Evolutionary conservation across 1,140 invertebrate species (phyloP), one percentile per base, ranked within the genome.

Genomic region (Drosophila serrata): DNA sequence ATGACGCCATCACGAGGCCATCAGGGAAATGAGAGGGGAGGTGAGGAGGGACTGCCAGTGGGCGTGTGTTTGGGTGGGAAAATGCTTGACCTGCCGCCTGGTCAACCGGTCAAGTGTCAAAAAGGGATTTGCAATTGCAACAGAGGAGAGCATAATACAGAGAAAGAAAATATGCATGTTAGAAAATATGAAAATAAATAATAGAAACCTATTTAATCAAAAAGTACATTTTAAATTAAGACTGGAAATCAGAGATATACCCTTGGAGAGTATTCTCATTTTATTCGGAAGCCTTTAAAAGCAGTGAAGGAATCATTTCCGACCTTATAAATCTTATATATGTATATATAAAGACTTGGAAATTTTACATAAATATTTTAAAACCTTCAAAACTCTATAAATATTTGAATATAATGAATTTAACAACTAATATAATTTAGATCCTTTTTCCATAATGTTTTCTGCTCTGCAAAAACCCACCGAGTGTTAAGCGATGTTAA

Each of bases 51-150:
- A 11, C 15, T 35, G 40, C 39, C 19, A 42, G 11, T 4, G 35
- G 37, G 27, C 9, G 8, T 45, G 43, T 24, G 43, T 9, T 24
- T 33, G 12, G 27, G 24, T 15, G 48, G 55, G 17, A 15, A 43
- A 48, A 39, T 72, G 68, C 65, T 59, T 62, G 62, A 61, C 35
- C 65, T 22, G 81, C 19, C 29, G 29, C 55, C 61, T 79, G 81
- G 84, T 84, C 85, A 84, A 75, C 74, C 79, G 85, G 85, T 87
- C 85, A 90, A 88, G 85, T 90, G 85, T 90, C 85, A 88, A 88
- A 90, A 79, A 59, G 85, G 85, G 85, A 88, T 88, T 88, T 90
- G 85, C 85, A 90, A 1, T 24, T 84, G 63, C 51, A 77, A 33
- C 42, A 15, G 67, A 19, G 35, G 33, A 42, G 19, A 63, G 42